A percentile compares a stretch with the other conserved stretches of the same genome.
Conservation (phyloP, 1,140 invertebrate species). For the Trypoxylus dichotomus region DNA sequence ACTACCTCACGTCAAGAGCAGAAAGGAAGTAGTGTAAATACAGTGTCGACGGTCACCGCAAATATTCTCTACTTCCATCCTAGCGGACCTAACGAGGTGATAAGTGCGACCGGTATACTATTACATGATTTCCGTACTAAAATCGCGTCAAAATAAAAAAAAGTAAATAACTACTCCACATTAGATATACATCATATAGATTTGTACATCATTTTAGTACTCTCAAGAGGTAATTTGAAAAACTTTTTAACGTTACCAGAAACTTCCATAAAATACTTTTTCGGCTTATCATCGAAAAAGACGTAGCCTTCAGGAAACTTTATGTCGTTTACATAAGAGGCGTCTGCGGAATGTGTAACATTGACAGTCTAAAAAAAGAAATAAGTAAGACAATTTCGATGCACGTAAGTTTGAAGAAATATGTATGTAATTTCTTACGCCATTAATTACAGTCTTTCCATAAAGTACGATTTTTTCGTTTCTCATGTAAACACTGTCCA, state of each 20-base stretch:
- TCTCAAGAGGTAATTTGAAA: too few species aligned
- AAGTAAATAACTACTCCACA: too few species aligned
- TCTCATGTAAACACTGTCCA: conserved; percentile 52
- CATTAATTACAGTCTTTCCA: conserved; percentile 51
- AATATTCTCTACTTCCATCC: too few species aligned
- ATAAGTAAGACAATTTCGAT: conserved; percentile 14
- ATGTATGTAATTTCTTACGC: conserved; percentile 50
- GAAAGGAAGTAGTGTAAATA: too few species aligned
- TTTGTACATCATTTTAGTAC: too few species aligned
- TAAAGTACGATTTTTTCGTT: conserved; percentile 48
- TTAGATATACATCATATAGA: too few species aligned
- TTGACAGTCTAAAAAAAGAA: conserved; percentile 50
- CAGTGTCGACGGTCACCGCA: too few species aligned
- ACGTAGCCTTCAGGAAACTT: conserved; percentile 56
- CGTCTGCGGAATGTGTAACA: conserved; percentile 43
- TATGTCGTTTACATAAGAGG: conserved; percentile 52
- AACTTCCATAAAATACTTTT: conserved; percentile 21
- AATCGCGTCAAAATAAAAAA: too few species aligned
- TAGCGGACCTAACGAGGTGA: too few species aligned
- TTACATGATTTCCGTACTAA: too few species aligned
- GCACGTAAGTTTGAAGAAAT: not conserved
- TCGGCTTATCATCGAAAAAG: conserved; percentile 35
- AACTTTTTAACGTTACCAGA: conserved; percentile 27
- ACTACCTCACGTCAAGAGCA: too few species aligned
- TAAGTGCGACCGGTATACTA: too few species aligned